phyloP scores from a whole-genome alignment of 2,113 vertebrate species.

The Fregata magnificens region DNA sequence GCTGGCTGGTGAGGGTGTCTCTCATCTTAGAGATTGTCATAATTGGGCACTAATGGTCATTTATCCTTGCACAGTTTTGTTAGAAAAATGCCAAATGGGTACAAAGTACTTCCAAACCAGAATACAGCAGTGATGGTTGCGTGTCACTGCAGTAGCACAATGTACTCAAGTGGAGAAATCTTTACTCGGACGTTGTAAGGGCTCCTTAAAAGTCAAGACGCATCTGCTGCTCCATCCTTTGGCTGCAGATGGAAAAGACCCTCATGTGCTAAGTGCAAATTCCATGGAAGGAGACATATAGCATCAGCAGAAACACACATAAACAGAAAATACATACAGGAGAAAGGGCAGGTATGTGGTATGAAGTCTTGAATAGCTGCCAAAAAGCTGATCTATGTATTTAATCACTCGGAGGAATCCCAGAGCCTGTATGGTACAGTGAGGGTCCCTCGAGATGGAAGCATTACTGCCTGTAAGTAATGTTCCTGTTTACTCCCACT shows the following conservation, averaged over 20 bases:
- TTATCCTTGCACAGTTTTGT: not conserved
- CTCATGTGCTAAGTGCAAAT: not conserved
- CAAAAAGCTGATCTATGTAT: not conserved
- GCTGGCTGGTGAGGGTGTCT: not conserved
- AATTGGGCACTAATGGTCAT: not conserved
- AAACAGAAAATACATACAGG: not conserved
- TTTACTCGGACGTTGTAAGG: not conserved
- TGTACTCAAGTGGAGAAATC: not conserved
- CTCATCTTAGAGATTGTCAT: not conserved
- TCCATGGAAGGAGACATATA: not conserved
- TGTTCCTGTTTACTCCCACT: slow-evolving; percentile 32
- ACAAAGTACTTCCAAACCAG: not conserved
- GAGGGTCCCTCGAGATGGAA: not conserved
- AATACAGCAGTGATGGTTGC: not conserved
- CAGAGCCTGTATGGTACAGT: not conserved
- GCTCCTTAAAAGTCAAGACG: not conserved
- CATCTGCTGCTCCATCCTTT: not conserved
- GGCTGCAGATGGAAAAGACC: not conserved
- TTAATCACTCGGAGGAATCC: not conserved
- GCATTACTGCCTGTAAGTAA: not conserved
- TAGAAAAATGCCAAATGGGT: not conserved
- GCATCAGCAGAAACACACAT: not conserved
- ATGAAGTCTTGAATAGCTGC: not conserved
- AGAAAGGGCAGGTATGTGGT: not conserved
- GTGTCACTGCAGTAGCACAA: not conserved